Percentiles rank a stretch among this genome's conserved stretches.
phyloP scores from a whole-genome alignment of 2,888 invertebrate species.

The Blera fallax region DNA sequence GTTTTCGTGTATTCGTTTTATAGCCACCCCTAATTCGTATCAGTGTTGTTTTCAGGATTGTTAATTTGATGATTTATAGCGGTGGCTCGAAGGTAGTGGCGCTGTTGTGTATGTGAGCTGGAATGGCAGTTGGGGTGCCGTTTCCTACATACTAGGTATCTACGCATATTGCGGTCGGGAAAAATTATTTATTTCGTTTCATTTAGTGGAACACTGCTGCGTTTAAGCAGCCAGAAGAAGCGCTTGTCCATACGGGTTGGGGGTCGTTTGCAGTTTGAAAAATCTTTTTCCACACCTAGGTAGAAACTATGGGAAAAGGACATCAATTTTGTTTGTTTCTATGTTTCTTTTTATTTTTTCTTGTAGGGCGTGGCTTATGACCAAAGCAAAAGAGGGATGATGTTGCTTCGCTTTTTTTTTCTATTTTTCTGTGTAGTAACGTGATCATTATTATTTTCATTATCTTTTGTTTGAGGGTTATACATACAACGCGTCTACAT shows the following conservation, averaged over 20 bases:
- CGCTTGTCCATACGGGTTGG: conserved; percentile 17
- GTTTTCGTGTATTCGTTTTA: conserved; percentile 73
- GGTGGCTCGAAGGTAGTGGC: conserved; percentile 69
- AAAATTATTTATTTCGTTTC: conserved; percentile 70
- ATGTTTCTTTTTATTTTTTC: conserved; percentile 69
- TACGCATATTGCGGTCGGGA: conserved; percentile 62
- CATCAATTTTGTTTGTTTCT: conserved; percentile 70
- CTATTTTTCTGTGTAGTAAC: conserved; percentile 44
- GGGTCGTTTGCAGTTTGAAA: conserved; percentile 60
- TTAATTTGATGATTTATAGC: conserved; percentile 75
- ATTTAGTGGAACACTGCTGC: conserved; percentile 71
- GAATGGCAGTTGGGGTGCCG: conserved; percentile 11
- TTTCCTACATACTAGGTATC: conserved; percentile 28
- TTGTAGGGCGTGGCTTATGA: conserved; percentile 80
- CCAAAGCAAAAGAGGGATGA: conserved; percentile 74
- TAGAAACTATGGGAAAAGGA: conserved; percentile 68
- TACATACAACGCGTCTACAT: conserved; percentile 73
- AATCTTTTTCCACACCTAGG: conserved; percentile 72
- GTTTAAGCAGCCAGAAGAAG: conserved; percentile 59
- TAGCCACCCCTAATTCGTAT: conserved; percentile 74
- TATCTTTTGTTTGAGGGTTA: conserved; percentile 66
- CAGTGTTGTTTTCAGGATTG: conserved; percentile 74
- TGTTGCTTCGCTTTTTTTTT: conserved; percentile 37
- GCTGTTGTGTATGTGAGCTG: conserved; percentile 46
- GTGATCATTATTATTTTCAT: conserved; percentile 67